A percentile compares a stretch with the other conserved stretches of the same genome.
These are phyloP conservation scores for Agrochola litura DNA, from an alignment of 2,888 invertebrate species.

Conservation along the genomic window DNA sequence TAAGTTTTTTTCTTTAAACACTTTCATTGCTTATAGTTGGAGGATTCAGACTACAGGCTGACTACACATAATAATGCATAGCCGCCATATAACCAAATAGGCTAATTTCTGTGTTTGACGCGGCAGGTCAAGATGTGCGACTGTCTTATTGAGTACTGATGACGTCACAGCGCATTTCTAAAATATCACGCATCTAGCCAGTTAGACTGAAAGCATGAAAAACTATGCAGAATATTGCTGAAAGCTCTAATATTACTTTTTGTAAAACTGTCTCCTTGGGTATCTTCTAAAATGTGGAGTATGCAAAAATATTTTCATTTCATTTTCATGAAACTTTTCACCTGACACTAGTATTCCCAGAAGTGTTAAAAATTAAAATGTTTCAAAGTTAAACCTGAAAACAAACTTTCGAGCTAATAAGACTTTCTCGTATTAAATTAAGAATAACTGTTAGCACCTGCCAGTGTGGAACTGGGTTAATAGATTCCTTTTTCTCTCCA, in stretches of 20 bases:
- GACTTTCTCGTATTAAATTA: conserved; percentile 71
- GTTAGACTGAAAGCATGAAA: not conserved
- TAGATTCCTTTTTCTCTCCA: conserved; percentile 63
- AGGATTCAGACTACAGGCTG: not conserved
- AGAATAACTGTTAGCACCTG: conserved; percentile 69
- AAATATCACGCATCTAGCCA: not conserved
- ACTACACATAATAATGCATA: not conserved
- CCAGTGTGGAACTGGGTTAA: conserved; percentile 68
- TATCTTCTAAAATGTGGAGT: conserved; percentile 5
- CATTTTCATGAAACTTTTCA: conserved; percentile 38
- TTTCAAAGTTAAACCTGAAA: conserved; percentile 60
- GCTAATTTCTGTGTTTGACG: conserved; percentile 12
- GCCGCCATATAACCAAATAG: not conserved
- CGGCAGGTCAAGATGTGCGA: not conserved
- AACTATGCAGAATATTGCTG: not conserved
- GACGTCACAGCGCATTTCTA: conserved; percentile 3
- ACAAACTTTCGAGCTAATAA: conserved; percentile 62
- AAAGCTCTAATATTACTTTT: conserved; percentile 25
- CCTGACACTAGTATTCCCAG: conserved; percentile 50
- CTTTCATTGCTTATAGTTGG: not conserved
- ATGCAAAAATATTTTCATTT: conserved; percentile 38
- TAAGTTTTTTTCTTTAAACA: not conserved
- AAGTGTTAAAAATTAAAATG: conserved; percentile 57
- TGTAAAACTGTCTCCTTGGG: conserved; percentile 4
- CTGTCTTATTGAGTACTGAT: not conserved